Percentiles rank a stretch among this genome's conserved stretches.
phyloP scores from a whole-genome alignment of 2,888 invertebrate genomes.

The Saturnia japonica region DNA sequence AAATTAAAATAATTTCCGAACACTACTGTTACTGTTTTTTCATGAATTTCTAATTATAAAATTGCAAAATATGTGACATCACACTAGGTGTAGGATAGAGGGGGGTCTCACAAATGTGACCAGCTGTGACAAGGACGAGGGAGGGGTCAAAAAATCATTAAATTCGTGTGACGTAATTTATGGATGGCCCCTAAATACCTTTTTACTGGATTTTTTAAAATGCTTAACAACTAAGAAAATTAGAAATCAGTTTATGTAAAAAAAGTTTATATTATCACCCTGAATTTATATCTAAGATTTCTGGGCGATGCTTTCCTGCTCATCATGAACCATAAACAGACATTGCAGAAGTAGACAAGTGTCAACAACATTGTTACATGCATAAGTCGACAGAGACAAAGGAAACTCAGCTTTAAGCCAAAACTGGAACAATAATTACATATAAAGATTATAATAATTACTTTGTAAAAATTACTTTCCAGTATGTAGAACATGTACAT shows the following conservation, averaged over 20 bases:
- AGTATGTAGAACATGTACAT: not conserved
- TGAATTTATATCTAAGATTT: constrained; percentile 59
- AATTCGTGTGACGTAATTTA: no score
- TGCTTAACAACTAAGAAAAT: not conserved
- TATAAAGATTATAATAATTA: not conserved
- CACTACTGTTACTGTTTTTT: no score
- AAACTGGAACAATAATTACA: constrained; percentile 54
- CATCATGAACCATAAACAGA: constrained; percentile 72
- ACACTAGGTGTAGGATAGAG: no score
- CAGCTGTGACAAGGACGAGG: no score
- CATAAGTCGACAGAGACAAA: constrained; percentile 65
- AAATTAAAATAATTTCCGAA: no score
- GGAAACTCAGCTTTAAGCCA: constrained; percentile 67
- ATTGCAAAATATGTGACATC: no score
- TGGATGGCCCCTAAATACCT: no score
- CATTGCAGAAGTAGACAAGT: constrained; percentile 71
- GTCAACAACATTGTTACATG: constrained; percentile 73
- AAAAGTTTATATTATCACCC: constrained; percentile 48
- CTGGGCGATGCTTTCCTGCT: constrained; percentile 62
- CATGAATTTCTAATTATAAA: no score
- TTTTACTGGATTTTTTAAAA: no score
- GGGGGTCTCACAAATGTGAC: no score
- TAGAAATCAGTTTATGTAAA: not conserved
- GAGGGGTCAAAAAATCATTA: no score
- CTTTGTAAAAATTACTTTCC: not conserved